Evolutionary conservation across 1,140 invertebrate genomes (phyloP).

Genomic region (Octopus sinensis): DNA sequence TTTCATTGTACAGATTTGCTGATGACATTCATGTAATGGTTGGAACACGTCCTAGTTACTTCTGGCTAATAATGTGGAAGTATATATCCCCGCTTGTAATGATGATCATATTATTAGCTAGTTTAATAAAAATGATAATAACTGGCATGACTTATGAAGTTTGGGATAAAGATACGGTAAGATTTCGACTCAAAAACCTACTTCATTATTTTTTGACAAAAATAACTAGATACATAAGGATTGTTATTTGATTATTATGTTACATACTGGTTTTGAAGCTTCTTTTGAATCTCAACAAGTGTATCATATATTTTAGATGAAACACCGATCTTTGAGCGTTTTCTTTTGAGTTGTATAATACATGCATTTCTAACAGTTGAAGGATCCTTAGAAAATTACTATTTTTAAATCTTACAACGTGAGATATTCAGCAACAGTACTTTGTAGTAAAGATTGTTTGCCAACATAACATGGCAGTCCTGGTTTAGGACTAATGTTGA

Average conservation of each 20-base stretch:
- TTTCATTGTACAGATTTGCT: conserved; percentile 31
- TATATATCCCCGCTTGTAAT: conserved; percentile 72
- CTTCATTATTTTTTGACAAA: background rate
- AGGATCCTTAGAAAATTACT: too few species aligned
- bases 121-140: conserved; percentile 32
- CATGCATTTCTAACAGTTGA: conserved; percentile 42
- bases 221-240: background rate
- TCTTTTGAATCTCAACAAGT: background rate
- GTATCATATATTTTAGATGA: background rate
- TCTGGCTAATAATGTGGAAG: conserved; percentile 77
- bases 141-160: conserved; percentile 34
- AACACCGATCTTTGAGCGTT: conserved; percentile 35
- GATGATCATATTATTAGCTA: conserved; percentile 56
- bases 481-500: too few species aligned
- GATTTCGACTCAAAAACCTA: background rate
- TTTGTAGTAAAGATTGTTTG: too few species aligned
- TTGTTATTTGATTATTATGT: background rate
- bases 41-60: conserved; percentile 35
- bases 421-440: too few species aligned
- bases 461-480: too few species aligned
- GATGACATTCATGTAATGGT: conserved; percentile 51
- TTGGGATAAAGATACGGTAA: conserved; percentile 36
- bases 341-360: conserved; percentile 77
- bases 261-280: background rate
- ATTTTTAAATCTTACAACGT: too few species aligned